Evolutionary conservation across 2,888 invertebrate genomes (phyloP).

Genomic region (Volucella zonaria): DNA sequence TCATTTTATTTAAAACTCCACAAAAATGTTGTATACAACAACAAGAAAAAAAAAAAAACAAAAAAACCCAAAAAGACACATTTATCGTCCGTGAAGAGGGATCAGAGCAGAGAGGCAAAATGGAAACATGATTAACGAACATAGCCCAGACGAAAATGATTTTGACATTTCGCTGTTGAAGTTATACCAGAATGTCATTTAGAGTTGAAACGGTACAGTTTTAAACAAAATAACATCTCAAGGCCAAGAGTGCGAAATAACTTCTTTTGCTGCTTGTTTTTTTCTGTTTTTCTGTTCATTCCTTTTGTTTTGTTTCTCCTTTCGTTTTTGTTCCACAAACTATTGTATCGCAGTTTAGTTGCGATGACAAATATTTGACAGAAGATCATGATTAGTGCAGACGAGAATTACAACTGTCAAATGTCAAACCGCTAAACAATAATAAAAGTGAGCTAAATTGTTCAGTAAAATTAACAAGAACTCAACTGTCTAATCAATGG

Average conservation of each 20-base stretch:
- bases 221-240: conserved; percentile 26
- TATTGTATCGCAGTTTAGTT: conserved; percentile 23
- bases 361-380: conserved; percentile 51
- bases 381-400: conserved; percentile 32
- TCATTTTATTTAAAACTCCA: conserved; percentile 27
- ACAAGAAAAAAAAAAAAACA: conserved; percentile 13
- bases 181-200: conserved; percentile 34
- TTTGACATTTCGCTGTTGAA: conserved; percentile 52
- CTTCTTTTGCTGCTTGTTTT: conserved; percentile 7
- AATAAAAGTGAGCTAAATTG: not conserved
- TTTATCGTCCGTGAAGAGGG: not conserved
- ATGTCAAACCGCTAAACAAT: conserved; percentile 29
- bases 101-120: conserved; percentile 2
- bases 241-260: conserved; percentile 40
- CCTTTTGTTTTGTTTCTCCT: conserved; percentile 9
- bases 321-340: conserved; percentile 13
- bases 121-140: not conserved
- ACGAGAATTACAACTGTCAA: not conserved
- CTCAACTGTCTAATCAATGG: not conserved
- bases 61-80: not conserved
- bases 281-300: conserved; percentile 6
- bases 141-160: conserved; percentile 30
- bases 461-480: not conserved
- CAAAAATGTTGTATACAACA: conserved; percentile 33
- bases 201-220: conserved; percentile 30